phyloP scores from a whole-genome alignment of 2,797 vertebrate genomes.

The Anas georgica region DNA sequence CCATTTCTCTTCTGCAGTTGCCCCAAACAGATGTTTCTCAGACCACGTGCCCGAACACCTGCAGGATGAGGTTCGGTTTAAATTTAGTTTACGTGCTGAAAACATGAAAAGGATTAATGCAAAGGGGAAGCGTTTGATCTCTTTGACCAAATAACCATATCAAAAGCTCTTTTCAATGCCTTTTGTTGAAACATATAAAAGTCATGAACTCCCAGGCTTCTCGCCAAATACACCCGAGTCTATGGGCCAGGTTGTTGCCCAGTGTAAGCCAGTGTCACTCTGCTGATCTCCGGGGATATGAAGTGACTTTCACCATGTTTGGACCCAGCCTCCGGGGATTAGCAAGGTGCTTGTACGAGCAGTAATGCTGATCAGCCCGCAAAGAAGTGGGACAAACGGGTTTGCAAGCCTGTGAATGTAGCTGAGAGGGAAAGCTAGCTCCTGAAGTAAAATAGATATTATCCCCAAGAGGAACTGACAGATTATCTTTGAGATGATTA shows the following conservation, averaged over 20 bases:
- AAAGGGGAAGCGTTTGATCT: conserved; percentile 62
- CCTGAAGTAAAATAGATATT: neutral
- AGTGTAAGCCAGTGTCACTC: neutral
- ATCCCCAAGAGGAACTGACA: neutral
- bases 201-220: conserved; percentile 50
- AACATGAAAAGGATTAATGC: conserved; percentile 63
- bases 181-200: conserved; percentile 64
- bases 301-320: neutral
- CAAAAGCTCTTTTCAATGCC: conserved; percentile 62
- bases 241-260: neutral
- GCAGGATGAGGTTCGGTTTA: neutral
- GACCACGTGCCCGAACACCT: conserved; percentile 43
- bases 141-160: conserved; percentile 62
- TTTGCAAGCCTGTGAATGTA: neutral
- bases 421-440: neutral
- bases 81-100: conserved; percentile 16
- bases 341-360: neutral
- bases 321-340: conserved; percentile 11
- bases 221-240: neutral
- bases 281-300: neutral
- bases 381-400: conserved; percentile 4
- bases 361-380: neutral
- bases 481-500: neutral
- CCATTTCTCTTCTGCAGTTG: neutral
- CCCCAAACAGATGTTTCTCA: neutral